Evolutionary conservation across 2,888 invertebrate genomes (phyloP), one percentile per base, ranked within the genome.

Genomic region (Cyrtodaria siliqua): DNA sequence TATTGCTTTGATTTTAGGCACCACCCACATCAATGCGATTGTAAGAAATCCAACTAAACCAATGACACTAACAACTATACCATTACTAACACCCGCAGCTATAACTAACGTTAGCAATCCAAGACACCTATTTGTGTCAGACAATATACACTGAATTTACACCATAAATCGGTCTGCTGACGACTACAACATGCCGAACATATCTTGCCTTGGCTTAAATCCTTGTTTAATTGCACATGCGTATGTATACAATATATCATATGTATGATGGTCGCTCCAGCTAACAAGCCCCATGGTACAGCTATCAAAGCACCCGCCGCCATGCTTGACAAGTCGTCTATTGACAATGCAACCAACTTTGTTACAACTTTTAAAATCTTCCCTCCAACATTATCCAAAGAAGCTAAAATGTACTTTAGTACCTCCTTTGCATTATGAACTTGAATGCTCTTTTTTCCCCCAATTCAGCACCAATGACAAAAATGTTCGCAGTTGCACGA

Each of bases 401-500:
- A 53, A 8, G 24, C 23, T 20, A 63, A 24, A 16, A 77, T 38
- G 33, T 12, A 16, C n/a, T 3, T 12, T 33, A 33, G 4, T 4
- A 12, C 12, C 4, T 33, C 33, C 12, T 33, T 4, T 33, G 12
- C 12, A 12, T 33, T 33, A 33, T 33, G 33, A 33, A 33, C 33
- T 12, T 33, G 33, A 33, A 33, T 12, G 33, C 33, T 33, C 6
- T 4, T 8, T 33, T 33, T 12, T 8, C 12, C 12, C 12, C 33
- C 33, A 23, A 47, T 56, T 59, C 63, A 69, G 33, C 74, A 75
- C 68, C 59, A 75, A 18, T 75, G 56, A 29, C 69, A 68, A 27
- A 75, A 69, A 64, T 69, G 64, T 27, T 75, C 74, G 60, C 74
- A 75, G 24, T 75, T 75, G 27, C 63, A 60, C 2, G 44, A 26